Evolutionary conservation across 2,888 invertebrate genomes (phyloP).

Genomic region (Ecliptopera silaceata): DNA sequence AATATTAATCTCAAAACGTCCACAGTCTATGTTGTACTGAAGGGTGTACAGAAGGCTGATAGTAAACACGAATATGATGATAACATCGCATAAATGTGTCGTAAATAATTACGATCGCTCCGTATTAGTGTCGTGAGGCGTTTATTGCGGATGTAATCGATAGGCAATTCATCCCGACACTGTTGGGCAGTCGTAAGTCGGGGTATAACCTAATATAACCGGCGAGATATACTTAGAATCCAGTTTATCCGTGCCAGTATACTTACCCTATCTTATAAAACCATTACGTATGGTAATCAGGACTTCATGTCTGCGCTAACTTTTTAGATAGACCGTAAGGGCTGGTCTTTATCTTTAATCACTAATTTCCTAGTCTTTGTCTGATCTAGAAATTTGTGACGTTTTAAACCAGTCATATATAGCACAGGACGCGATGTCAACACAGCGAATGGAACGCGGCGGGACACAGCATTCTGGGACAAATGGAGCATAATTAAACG

Average conservation of each 20-base stretch:
- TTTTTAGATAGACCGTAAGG: too few species aligned
- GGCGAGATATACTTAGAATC: not conserved
- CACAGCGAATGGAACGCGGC: conserved; percentile 24
- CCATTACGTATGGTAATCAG: too few species aligned
- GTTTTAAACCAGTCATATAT: conserved; percentile 10
- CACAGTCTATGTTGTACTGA: conserved; percentile 2
- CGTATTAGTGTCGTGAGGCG: conserved; percentile 24
- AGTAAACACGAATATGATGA: conserved; percentile 18
- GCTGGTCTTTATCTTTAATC: too few species aligned
- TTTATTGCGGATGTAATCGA: conserved; percentile 35
- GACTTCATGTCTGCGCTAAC: too few species aligned
- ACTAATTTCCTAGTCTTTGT: too few species aligned
- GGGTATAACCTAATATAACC: not conserved
- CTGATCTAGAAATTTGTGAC: not conserved
- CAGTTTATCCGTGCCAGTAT: too few species aligned
- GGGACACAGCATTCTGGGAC: conserved; percentile 15
- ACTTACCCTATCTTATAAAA: too few species aligned
- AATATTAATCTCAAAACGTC: not conserved
- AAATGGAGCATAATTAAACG: conserved; percentile 10
- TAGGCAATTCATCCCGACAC: conserved; percentile 32
- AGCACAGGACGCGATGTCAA: conserved; percentile 12
- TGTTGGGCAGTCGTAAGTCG: conserved; percentile 26
- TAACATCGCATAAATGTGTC: conserved; percentile 20
- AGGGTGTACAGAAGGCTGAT: conserved; percentile 4
- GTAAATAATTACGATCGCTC: conserved; percentile 23